Percentiles rank a stretch among this genome's conserved stretches.
Conservation (phyloP, 2,888 invertebrate species). For the Pherbina coryleti region DNA sequence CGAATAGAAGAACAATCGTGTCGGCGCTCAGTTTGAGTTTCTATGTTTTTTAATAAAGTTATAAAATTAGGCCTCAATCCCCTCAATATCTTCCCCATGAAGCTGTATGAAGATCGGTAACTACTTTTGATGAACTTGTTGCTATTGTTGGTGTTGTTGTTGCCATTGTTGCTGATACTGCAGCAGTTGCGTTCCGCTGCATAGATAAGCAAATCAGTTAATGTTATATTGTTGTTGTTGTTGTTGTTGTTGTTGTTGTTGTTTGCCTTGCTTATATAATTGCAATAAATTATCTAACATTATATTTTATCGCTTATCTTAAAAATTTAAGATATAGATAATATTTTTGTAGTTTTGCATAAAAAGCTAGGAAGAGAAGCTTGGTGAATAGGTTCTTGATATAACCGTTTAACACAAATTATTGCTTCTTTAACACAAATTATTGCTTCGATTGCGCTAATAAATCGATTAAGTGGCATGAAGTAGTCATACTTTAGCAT, state of each 20-base stretch:
- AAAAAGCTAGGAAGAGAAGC: background rate
- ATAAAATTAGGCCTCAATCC: conserved; percentile 8
- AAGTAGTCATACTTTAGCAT: background rate
- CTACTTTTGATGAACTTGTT: background rate
- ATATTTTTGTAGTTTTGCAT: conserved; percentile 3
- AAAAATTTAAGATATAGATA: background rate
- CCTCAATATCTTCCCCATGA: background rate
- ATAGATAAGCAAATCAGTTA: conserved; percentile 14
- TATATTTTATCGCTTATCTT: conserved; percentile 44
- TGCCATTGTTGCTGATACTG: background rate
- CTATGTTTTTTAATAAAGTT: conserved; percentile 29
- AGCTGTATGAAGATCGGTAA: background rate
- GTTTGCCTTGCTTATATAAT: conserved; percentile 40
- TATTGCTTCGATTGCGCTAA: background rate
- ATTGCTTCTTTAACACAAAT: background rate
- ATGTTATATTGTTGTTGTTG: background rate
- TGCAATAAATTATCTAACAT: conserved; percentile 46
- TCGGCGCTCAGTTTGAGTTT: background rate
- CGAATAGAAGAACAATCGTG: background rate
- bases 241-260: conserved; percentile 30
- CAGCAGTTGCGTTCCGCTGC: background rate
- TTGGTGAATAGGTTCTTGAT: too few species aligned
- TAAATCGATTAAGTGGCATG: conserved; percentile 9
- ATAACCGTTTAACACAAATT: background rate
- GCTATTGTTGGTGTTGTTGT: background rate